phyloP scores from a whole-genome alignment of 2,797 vertebrate genomes.

The Enteromius fasciolatus region DNA sequence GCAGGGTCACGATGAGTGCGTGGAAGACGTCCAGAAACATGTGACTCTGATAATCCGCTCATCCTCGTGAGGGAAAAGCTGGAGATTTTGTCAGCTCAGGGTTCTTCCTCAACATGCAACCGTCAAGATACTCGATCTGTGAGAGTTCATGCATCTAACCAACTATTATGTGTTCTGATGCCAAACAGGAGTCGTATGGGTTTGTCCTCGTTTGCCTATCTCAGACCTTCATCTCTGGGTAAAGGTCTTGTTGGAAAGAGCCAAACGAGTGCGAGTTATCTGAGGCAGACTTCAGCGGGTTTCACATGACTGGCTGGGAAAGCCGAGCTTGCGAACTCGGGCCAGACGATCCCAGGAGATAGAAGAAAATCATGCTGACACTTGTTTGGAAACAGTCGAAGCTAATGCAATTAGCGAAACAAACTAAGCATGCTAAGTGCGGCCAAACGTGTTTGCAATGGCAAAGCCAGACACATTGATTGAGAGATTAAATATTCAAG shows the following conservation, averaged over 20 bases:
- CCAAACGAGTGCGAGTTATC: neutral
- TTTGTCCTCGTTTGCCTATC: neutral
- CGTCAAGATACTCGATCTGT: neutral
- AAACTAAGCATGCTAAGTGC: conserved; percentile 47
- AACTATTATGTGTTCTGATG: neutral
- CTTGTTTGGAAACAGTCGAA: conserved; percentile 38
- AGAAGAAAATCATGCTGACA: conserved; percentile 30
- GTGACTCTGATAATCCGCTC: conserved; percentile 77
- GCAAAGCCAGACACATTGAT: conserved; percentile 49
- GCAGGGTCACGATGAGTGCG: conserved; percentile 60
- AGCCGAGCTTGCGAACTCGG: neutral
- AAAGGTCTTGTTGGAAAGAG: conserved; percentile 6
- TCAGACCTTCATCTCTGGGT: neutral
- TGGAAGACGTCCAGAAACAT: conserved; percentile 71
- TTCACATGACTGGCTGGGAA: conserved; percentile 34
- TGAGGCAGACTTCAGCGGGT: neutral
- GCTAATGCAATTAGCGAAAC: conserved; percentile 42
- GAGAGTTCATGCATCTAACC: neutral
- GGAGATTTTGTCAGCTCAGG: neutral
- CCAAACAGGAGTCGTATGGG: neutral
- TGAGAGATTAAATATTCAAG: conserved; percentile 76
- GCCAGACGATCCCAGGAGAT: conserved; percentile 30
- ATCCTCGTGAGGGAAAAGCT: conserved; percentile 59
- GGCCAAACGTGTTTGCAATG: conserved; percentile 40
- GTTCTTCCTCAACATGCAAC: neutral